Percentiles rank a stretch among this genome's conserved stretches.
Evolutionary conservation across 2,888 invertebrate genomes (phyloP).

Genomic region (Aphidoletes aphidimyza): DNA sequence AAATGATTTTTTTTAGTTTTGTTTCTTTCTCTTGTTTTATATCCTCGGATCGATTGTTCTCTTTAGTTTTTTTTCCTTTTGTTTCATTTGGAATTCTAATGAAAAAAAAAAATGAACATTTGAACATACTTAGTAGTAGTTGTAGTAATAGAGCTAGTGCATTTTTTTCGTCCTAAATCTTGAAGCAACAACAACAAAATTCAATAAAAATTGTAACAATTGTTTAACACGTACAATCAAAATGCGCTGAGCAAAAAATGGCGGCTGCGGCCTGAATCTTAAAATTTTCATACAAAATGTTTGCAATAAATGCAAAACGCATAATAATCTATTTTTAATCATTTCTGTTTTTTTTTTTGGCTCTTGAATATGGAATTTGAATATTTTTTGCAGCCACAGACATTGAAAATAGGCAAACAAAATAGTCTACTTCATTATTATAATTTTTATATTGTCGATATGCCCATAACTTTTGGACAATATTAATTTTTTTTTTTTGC

Average conservation of each 20-base stretch:
- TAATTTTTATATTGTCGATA: not conserved
- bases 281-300: no score
- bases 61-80: not conserved
- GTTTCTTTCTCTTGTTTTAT: no score
- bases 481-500: not conserved
- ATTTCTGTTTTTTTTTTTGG: not conserved
- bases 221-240: no score
- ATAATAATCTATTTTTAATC: no score
- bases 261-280: not conserved
- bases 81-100: not conserved
- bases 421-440: not conserved
- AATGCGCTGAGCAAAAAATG: no score
- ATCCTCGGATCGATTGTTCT: constrained; percentile 29
- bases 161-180: constrained; percentile 5
- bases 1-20: no score
- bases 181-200: no score
- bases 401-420: not conserved
- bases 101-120: not conserved
- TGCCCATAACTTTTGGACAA: no score
- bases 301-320: no score
- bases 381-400: not conserved
- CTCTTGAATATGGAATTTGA: not conserved
- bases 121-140: constrained; percentile 47
- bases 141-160: constrained; percentile 22
- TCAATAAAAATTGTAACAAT: not conserved